phyloP scores from a whole-genome alignment of 2,888 invertebrate species.

The Entomobrya proxima region DNA sequence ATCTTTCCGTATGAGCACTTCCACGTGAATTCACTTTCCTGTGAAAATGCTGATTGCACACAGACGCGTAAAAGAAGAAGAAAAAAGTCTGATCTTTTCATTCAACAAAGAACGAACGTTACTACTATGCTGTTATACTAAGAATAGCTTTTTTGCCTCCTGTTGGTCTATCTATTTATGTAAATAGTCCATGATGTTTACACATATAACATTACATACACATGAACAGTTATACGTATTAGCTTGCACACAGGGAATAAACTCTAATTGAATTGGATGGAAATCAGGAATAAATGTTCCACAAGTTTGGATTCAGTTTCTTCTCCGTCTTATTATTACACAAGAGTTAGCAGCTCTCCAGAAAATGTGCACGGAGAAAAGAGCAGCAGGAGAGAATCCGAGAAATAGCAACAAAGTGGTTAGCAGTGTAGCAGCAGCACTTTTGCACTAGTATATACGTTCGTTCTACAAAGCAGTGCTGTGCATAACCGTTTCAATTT shows the following conservation, averaged over 20 bases:
- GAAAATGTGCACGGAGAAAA: not conserved
- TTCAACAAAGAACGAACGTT: not conserved
- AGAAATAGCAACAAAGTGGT: not conserved
- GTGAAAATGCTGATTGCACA: slow-evolving; percentile 25
- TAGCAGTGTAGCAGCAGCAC: not conserved
- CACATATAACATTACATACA: not conserved
- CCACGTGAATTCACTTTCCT: slow-evolving; percentile 33
- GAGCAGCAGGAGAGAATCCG: not conserved
- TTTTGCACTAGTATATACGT: not conserved
- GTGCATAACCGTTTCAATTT: slow-evolving; percentile 17
- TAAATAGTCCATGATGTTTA: slow-evolving; percentile 3
- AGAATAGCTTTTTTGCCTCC: too few species aligned
- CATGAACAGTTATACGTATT: not conserved
- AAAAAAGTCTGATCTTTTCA: not conserved
- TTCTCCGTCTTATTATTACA: not conserved
- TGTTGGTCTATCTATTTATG: too few species aligned
- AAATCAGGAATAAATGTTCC: slow-evolving; percentile 50
- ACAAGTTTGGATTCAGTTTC: slow-evolving; percentile 7
- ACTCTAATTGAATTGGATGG: slow-evolving; percentile 35
- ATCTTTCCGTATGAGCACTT: slow-evolving; percentile 27
- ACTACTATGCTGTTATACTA: too few species aligned
- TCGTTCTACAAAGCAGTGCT: slow-evolving; percentile 12
- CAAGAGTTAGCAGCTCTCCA: not conserved
- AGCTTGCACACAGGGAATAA: not conserved
- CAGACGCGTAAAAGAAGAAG: not conserved